Conservation (phyloP, 30 jellyfish, hydroid and myxozoan species). For the Turritopsis dohrnii region DNA sequence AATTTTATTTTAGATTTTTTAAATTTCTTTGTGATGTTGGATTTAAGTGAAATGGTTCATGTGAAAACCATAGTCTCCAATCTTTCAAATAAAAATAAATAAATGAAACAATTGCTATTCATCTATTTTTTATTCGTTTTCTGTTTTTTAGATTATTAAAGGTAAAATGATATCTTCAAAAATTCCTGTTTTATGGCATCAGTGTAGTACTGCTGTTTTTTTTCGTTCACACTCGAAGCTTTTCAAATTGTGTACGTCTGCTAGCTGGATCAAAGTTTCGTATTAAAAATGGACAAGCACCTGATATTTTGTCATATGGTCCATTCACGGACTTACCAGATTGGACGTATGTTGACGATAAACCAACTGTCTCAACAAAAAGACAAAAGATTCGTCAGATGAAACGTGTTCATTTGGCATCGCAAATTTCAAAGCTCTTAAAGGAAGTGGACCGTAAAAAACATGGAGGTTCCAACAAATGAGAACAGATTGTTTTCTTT, state of each 20-base stretch:
- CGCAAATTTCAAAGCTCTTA: constrained; percentile 5
- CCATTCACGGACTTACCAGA: constrained; percentile 88
- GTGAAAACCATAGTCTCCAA: too few species aligned
- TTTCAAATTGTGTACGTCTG: constrained; percentile 3
- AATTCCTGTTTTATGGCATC: not conserved
- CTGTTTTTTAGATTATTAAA: not conserved
- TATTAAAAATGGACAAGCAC: constrained; percentile 46
- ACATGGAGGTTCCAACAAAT: not conserved
- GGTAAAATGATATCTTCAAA: not conserved
- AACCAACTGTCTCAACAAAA: constrained; percentile 6
- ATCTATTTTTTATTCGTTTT: not conserved
- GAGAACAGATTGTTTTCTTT: not conserved
- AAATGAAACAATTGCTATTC: too few species aligned
- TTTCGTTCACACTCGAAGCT: not conserved
- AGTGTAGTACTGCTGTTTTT: not conserved
- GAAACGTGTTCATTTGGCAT: constrained; percentile 21
- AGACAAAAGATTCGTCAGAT: constrained; percentile 27
- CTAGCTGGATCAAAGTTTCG: constrained; percentile 26
- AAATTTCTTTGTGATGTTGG: too few species aligned
- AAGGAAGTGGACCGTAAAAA: constrained; percentile 28
- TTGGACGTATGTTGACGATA: constrained; percentile 71
- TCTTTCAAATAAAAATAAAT: not conserved
- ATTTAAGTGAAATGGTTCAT: too few species aligned
- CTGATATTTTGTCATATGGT: constrained; percentile 64
- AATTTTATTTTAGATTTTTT: too few species aligned